A percentile compares a stretch with the other conserved stretches of the same genome.
phyloP scores from a whole-genome alignment of 2,113 vertebrate species.

The Chrysemys picta region DNA sequence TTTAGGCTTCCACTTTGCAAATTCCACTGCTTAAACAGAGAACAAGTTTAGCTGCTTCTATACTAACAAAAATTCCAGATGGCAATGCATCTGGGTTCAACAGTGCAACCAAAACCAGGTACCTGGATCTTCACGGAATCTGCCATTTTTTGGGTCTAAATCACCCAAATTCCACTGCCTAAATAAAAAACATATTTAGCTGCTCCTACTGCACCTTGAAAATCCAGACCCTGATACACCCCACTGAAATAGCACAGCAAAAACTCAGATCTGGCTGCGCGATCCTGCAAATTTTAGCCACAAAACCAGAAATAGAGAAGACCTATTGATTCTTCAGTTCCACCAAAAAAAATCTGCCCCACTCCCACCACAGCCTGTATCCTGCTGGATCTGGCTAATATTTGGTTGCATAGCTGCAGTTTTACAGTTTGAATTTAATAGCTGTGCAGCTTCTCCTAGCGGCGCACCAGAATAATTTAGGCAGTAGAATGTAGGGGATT shows the following conservation, averaged over 20 bases:
- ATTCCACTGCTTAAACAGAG: neutral
- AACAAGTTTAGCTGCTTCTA: neutral
- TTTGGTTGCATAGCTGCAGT: neutral
- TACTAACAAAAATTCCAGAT: neutral
- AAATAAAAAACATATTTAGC: neutral
- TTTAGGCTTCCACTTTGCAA: neutral
- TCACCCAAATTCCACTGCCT: neutral
- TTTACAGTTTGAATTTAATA: neutral
- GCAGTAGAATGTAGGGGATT: neutral
- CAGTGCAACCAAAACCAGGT: neutral
- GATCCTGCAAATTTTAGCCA: neutral
- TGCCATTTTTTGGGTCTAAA: conserved; percentile 31
- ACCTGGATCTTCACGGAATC: neutral
- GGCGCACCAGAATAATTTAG: rapidly evolving
- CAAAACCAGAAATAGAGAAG: neutral
- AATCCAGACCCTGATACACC: neutral
- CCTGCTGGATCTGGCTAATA: neutral
- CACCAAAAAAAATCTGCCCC: neutral
- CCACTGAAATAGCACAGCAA: neutral
- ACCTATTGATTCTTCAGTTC: neutral
- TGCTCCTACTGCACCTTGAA: neutral
- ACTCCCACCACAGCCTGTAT: neutral
- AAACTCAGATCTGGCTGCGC: neutral
- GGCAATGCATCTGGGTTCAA: neutral
- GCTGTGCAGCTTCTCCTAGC: neutral